phyloP scores from a whole-genome alignment of 2,797 vertebrate genomes.

The Sphenopsis melanotis region DNA sequence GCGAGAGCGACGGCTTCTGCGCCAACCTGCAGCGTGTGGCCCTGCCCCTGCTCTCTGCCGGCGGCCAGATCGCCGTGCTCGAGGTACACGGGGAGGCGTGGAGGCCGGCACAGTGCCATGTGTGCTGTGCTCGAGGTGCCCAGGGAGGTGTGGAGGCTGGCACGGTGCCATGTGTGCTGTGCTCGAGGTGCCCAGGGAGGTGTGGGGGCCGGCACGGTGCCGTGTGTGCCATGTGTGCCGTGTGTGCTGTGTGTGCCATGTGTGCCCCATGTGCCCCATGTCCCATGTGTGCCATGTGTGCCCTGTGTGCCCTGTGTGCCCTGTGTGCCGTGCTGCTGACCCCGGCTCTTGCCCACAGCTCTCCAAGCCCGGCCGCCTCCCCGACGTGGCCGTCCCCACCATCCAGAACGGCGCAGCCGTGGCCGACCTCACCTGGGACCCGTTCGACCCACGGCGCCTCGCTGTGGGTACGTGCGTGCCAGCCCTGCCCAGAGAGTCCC shows the following conservation, averaged over 20 bases:
- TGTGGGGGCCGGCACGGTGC: accelerated
- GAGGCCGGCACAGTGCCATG: accelerated
- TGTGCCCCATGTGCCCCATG: no score
- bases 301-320: accelerated
- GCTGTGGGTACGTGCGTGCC: conserved; percentile 80
- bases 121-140: accelerated
- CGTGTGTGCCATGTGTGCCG: accelerated
- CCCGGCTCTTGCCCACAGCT: conserved; percentile 69
- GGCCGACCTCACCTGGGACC: conserved; percentile 90
- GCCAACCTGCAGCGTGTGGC: conserved; percentile 82
- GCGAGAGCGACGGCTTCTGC: conserved; percentile 91
- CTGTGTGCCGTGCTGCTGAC: accelerated
- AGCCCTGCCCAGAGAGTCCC: accelerated
- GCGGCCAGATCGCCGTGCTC: conserved; percentile 89
- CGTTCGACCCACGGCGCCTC: conserved; percentile 82
- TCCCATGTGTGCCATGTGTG: no score
- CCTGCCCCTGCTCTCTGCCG: conserved; percentile 85
- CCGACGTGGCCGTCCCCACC: conserved; percentile 82
- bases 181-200: accelerated
- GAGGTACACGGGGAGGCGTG: conserved; percentile 72
- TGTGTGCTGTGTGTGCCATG: no score
- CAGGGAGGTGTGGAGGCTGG: accelerated
- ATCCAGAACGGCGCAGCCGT: conserved; percentile 87
- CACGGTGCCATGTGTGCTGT: accelerated
- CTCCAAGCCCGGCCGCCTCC: conserved; percentile 84